phyloP scores from a whole-genome alignment of 2,113 vertebrate species.

The Eira barbara region DNA sequence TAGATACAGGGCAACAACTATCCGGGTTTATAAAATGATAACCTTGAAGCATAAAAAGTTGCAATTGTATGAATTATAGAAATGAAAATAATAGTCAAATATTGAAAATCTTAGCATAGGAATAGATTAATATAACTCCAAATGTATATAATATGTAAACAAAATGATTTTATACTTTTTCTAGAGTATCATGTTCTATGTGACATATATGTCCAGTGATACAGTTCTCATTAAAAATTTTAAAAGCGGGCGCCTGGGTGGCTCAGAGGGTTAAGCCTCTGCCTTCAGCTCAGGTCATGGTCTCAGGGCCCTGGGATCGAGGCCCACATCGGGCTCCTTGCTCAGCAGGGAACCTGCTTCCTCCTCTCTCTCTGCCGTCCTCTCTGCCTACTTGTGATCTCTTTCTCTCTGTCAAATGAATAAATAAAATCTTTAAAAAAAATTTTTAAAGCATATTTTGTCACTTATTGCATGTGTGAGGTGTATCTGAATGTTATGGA shows the following conservation, averaged over 20 bases:
- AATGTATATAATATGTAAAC: not conserved
- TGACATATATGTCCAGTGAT: not conserved
- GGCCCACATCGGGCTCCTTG: too few species aligned
- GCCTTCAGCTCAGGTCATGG: too few species aligned
- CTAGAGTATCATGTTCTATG: not conserved
- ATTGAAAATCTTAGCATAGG: not conserved
- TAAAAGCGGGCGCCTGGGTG: not conserved
- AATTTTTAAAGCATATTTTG: not conserved
- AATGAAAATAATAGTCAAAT: not conserved
- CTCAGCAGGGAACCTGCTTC: too few species aligned
- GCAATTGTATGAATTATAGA: not conserved
- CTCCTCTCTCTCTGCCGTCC: too few species aligned
- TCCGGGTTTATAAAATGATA: not conserved
- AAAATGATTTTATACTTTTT: not conserved
- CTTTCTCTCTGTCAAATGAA: too few species aligned
- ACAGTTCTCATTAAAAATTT: not conserved
- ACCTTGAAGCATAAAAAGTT: not conserved
- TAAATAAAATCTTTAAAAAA: too few species aligned
- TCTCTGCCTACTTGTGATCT: too few species aligned
- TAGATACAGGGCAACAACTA: not conserved
- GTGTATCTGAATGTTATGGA: not conserved
- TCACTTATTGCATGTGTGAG: not conserved
- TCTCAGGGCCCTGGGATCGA: too few species aligned
- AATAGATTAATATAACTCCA: not conserved
- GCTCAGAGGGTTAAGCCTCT: too few species aligned